Percentiles rank a stretch among this genome's conserved stretches.
Evolutionary conservation across 2,888 invertebrate genomes (phyloP).

Genomic region (Aleiodes leptofemur): DNA sequence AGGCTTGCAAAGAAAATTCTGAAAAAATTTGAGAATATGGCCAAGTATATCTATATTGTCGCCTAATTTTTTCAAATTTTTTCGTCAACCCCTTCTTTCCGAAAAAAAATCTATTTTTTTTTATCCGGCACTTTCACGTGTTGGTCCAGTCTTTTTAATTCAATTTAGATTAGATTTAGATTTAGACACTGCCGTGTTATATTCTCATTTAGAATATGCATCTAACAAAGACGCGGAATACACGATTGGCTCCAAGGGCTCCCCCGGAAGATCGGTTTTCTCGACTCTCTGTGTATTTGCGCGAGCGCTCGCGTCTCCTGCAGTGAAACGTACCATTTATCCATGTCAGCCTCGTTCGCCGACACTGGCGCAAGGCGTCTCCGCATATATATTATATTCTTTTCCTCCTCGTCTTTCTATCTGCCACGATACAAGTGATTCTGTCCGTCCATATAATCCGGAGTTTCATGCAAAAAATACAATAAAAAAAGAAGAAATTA

Average conservation of each 20-base stretch:
- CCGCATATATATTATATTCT: constrained; percentile 50
- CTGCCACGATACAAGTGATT: constrained; percentile 2
- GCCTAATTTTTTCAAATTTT: background rate
- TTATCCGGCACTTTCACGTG: too few relatives aligned
- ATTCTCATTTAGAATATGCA: constrained; percentile 21
- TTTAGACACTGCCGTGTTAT: background rate
- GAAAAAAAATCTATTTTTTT: too few relatives aligned
- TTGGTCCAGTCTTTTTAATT: too few relatives aligned
- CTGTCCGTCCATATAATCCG: background rate
- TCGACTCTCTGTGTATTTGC: constrained; percentile 45
- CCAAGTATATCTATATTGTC: background rate
- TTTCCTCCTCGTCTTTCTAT: constrained; percentile 22
- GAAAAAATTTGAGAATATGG: background rate
- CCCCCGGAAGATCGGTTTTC: constrained; percentile 65
- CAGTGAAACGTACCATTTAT: constrained; percentile 71
- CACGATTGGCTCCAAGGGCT: constrained; percentile 41
- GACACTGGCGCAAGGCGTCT: constrained; percentile 62
- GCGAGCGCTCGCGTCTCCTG: constrained; percentile 64
- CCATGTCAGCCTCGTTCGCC: constrained; percentile 72
- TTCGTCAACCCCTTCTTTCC: background rate
- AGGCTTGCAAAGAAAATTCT: background rate
- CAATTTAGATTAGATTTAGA: too few relatives aligned
- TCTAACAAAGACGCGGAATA: constrained; percentile 37
- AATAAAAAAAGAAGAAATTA: too few relatives aligned
- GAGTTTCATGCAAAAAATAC: constrained; percentile 9